Conservation (phyloP, 2,888 invertebrate species). For the Trypoxylon attenuatum region DNA sequence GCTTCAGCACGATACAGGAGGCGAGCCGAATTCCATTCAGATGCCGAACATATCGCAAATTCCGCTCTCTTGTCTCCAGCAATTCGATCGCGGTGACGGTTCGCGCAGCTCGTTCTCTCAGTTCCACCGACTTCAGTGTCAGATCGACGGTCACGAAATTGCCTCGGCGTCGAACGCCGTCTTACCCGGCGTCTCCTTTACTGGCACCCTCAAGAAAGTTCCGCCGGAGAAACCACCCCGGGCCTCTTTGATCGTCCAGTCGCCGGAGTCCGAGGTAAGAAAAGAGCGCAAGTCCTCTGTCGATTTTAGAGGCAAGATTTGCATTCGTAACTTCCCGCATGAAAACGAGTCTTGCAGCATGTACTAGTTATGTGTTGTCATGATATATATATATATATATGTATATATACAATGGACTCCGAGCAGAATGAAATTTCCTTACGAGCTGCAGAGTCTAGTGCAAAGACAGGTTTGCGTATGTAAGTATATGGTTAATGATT, state of each 20-base stretch:
- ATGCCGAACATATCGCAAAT: constrained; percentile 68
- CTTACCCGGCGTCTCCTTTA: constrained; percentile 53
- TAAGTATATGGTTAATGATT: too few species aligned
- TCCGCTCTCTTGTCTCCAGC: constrained; percentile 65
- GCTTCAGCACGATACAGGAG: constrained; percentile 59
- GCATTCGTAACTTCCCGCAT: too few species aligned
- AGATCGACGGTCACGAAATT: constrained; percentile 55
- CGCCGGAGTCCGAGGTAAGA: constrained; percentile 72
- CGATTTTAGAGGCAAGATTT: too few species aligned
- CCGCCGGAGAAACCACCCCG: constrained; percentile 73
- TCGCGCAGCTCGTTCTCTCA: constrained; percentile 64
- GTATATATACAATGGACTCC: too few species aligned
- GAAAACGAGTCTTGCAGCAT: too few species aligned
- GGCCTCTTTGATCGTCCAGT: constrained; percentile 70
- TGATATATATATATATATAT: too few species aligned
- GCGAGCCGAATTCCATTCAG: constrained; percentile 56
- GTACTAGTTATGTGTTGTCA: too few species aligned
- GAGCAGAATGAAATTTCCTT: too few species aligned
- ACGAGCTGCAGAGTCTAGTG: too few species aligned
- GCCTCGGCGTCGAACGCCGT: constrained; percentile 22
- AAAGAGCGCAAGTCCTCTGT: too few species aligned
- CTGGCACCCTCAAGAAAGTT: constrained; percentile 71
- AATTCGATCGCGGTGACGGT: constrained; percentile 66
- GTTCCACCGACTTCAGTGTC: constrained; percentile 64
- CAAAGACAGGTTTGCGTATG: too few species aligned